These are phyloP conservation scores for Hoplodrina ambigua DNA, from an alignment of 2,888 invertebrate species.

Conservation along the genomic window DNA sequence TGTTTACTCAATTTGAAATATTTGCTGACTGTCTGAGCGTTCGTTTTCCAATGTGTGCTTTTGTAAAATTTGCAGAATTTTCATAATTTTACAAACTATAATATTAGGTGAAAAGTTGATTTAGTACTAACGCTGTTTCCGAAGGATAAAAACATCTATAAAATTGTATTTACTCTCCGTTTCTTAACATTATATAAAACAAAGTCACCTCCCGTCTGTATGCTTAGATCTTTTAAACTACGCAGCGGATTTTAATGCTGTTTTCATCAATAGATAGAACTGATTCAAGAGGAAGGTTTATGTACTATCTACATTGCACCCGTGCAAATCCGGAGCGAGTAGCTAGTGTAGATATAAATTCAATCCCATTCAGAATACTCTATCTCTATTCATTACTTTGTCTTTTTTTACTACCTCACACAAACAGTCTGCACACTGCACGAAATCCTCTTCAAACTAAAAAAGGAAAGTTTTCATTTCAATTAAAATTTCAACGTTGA, in stretches of 20 bases:
- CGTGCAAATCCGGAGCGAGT: too few species aligned
- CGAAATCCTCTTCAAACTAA: constrained; percentile 21
- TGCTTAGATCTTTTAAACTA: too few species aligned
- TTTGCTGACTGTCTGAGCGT: background rate
- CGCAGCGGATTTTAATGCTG: too few species aligned
- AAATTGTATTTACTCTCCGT: too few species aligned
- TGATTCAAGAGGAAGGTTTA: too few species aligned
- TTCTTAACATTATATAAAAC: too few species aligned
- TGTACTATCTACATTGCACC: too few species aligned
- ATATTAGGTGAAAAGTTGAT: background rate
- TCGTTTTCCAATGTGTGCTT: background rate
- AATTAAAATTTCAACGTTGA: constrained; percentile 54
- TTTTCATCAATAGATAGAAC: too few species aligned
- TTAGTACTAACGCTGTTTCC: background rate
- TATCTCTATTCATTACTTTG: background rate
- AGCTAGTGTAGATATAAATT: too few species aligned
- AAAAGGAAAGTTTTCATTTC: constrained; percentile 51
- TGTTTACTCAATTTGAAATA: constrained; percentile 11
- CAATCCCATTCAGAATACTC: too few species aligned
- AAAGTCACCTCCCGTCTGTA: too few species aligned
- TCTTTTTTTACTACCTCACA: background rate
- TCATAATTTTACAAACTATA: background rate
- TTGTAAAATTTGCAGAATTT: background rate
- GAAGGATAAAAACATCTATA: background rate
- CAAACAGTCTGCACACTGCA: constrained; percentile 1